Conservation (phyloP, 1,140 invertebrate species). For the Lerema accius region DNA sequence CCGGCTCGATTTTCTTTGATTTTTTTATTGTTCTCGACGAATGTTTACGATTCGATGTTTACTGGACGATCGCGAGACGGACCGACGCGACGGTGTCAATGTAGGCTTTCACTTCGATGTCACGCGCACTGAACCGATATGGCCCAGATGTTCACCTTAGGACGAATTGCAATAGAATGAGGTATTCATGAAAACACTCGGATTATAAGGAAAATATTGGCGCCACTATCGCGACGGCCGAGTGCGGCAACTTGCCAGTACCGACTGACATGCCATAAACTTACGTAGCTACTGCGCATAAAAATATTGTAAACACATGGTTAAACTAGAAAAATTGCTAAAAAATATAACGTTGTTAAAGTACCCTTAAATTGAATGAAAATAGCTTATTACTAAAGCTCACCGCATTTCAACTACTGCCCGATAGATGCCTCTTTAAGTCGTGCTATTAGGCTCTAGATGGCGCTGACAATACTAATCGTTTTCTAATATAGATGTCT, state of each 20-base stretch:
- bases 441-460: conserved; percentile 7
- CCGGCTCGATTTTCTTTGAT: conserved; percentile 41
- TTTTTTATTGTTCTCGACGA: conserved; percentile 29
- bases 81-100: conserved; percentile 34
- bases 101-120: conserved; percentile 76
- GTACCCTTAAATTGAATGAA: background rate
- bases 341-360: background rate
- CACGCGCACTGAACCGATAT: conserved; percentile 62
- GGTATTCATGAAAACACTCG: conserved; percentile 79
- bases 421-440: background rate
- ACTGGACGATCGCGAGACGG: conserved; percentile 1
- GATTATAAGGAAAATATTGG: conserved; percentile 81
- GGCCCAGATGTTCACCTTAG: conserved; percentile 73
- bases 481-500: conserved; percentile 39
- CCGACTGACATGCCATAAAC: background rate
- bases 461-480: conserved; percentile 15
- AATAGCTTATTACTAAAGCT: background rate
- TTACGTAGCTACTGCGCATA: background rate
- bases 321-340: background rate
- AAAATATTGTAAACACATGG: conserved; percentile 10
- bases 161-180: conserved; percentile 79
- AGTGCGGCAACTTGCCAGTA: conserved; percentile 41
- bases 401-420: conserved; percentile 2
- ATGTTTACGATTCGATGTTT: conserved; percentile 36
- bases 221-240: conserved; percentile 68